Percentiles rank a stretch among this genome's conserved stretches.
Conservation (phyloP, 2,113 vertebrate species). For the Helogale parvula region DNA sequence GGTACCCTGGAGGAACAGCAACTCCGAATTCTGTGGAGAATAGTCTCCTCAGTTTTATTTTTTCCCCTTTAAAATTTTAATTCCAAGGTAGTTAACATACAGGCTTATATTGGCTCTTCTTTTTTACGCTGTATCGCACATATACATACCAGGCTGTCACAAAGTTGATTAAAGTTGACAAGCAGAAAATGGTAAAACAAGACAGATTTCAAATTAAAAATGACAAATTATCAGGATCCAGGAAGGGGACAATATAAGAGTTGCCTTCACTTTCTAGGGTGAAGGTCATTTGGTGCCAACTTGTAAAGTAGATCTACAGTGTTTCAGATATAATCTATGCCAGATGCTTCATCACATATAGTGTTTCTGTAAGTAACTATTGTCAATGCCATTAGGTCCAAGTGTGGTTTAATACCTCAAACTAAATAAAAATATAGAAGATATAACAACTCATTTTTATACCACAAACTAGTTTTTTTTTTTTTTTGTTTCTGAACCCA, state of each 20-base stretch:
- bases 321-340: not conserved
- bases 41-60: not conserved
- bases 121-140: not conserved
- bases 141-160: not conserved
- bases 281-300: not conserved
- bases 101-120: not conserved
- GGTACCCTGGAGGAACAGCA: not conserved
- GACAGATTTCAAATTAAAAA: conserved; percentile 10
- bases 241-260: not conserved
- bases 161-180: not conserved
- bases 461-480: not conserved
- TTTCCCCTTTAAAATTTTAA: not conserved
- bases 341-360: not conserved
- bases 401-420: not conserved
- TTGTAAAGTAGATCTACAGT: not conserved
- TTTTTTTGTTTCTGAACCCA: not conserved
- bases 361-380: not conserved
- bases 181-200: not conserved
- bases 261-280: not conserved
- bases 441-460: too few relatives aligned
- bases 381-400: not conserved
- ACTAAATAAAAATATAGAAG: not conserved
- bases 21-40: not conserved
- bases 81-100: not conserved
- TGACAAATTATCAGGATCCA: not conserved